Percentiles rank a stretch among this genome's conserved stretches.
Conservation (phyloP, 2,797 vertebrate genomes). For the Chaunax sp. region DNA sequence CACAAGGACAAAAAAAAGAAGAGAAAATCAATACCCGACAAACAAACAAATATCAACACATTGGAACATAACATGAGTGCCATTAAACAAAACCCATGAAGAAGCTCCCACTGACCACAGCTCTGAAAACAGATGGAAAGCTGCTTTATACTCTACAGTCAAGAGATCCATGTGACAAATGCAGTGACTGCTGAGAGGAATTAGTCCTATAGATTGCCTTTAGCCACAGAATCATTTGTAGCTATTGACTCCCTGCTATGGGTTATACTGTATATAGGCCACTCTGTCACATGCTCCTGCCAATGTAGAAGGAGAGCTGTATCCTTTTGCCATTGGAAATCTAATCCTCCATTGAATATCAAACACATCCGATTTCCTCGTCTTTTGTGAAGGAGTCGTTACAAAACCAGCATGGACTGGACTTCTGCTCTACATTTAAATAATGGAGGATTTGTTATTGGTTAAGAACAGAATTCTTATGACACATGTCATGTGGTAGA, state of each 20-base stretch:
- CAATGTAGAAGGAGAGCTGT: conserved; percentile 53
- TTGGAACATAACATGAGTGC: background rate
- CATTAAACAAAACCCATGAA: background rate
- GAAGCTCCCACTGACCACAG: conserved; percentile 11
- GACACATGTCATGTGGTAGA: background rate
- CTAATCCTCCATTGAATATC: conserved; percentile 63
- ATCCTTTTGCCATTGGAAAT: conserved; percentile 65
- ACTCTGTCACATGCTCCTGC: conserved; percentile 65
- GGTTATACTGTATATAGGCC: conserved; percentile 65
- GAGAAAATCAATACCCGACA: background rate
- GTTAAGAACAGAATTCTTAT: background rate
- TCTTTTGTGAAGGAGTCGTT: conserved; percentile 54
- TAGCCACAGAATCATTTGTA: conserved; percentile 56
- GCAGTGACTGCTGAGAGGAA: conserved; percentile 40
- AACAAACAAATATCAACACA: too few relatives aligned
- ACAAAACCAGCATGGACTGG: conserved; percentile 16
- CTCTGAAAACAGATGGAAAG: too few relatives aligned
- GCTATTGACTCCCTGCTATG: conserved; percentile 66
- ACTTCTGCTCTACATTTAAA: conserved; percentile 20
- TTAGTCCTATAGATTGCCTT: conserved; percentile 48
- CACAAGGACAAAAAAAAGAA: background rate
- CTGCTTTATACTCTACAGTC: conserved; percentile 25
- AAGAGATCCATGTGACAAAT: conserved; percentile 56
- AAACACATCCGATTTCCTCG: conserved; percentile 66
- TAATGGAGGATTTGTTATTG: conserved; percentile 26